Evolutionary conservation across 2,797 vertebrate species (phyloP).

Genomic region (Muraenolepis orangiensis): DNA sequence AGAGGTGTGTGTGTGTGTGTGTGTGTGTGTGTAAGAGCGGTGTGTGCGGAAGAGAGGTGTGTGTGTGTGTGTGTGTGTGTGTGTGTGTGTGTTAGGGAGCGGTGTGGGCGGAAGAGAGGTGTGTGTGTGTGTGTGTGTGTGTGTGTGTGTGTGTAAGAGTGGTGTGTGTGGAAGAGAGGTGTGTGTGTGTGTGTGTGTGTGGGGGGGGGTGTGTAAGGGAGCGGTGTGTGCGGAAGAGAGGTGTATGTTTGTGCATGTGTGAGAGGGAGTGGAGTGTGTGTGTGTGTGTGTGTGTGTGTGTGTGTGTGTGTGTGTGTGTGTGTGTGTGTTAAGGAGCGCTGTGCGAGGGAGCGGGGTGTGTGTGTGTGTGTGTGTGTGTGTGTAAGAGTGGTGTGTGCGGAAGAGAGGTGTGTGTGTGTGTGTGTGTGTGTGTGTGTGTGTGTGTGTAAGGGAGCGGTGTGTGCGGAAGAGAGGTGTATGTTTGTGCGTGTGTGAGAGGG

Average conservation of each 20-base stretch:
- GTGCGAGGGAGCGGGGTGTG: not conserved
- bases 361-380: conserved; percentile 6
- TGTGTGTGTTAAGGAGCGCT: not conserved
- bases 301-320: not conserved
- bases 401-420: no score
- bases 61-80: not conserved
- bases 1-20: not conserved
- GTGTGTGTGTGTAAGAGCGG: not conserved
- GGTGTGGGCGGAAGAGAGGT: no score
- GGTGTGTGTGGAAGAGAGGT: no score
- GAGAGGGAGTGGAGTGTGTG: conserved; percentile 32
- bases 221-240: no score
- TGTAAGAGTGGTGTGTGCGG: no score
- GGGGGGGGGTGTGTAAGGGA: no score
- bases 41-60: not conserved
- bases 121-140: no score
- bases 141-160: no score
- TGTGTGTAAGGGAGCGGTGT: not conserved
- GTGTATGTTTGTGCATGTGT: no score
- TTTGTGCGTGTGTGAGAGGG: not conserved
- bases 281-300: not conserved
- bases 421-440: not conserved
- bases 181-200: no score
- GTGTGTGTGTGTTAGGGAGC: no score
- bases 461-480: not conserved